A percentile compares a stretch with the other conserved stretches of the same genome.
Evolutionary conservation across 2,113 vertebrate species (phyloP).

Genomic region (Apaloderma vittatum): DNA sequence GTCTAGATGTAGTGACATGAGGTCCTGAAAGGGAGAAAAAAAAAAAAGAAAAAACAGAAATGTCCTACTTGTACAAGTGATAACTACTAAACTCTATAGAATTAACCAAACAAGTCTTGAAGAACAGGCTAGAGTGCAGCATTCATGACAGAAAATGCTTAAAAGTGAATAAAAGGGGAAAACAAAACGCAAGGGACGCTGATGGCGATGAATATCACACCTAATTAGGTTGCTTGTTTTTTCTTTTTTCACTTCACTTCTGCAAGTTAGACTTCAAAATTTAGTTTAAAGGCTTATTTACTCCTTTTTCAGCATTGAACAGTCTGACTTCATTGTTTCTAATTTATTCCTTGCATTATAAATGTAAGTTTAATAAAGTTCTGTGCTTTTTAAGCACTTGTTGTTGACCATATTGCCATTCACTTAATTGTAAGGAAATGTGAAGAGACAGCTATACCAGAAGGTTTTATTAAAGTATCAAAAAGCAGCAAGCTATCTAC

Average conservation of each 20-base stretch:
- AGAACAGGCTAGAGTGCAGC: background rate
- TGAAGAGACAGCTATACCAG: slow-evolving; percentile 26
- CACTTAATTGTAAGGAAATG: slow-evolving; percentile 31
- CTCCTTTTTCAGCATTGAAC: background rate
- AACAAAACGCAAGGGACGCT: background rate
- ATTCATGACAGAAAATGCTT: background rate
- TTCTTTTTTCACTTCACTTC: background rate
- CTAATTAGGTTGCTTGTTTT: background rate
- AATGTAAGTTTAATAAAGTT: background rate
- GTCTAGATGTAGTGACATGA: background rate
- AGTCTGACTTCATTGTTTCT: background rate
- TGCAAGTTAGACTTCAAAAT: background rate
- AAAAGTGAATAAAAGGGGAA: background rate
- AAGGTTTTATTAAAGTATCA: slow-evolving; percentile 51
- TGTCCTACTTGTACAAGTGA: background rate
- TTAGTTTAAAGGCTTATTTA: background rate
- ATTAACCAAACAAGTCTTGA: background rate
- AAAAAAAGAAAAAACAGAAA: background rate
- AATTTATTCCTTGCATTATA: background rate
- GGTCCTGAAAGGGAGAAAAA: background rate
- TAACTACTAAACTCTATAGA: background rate
- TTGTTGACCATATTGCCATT: slow-evolving; percentile 6
- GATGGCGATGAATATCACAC: background rate
- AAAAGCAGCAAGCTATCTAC: background rate
- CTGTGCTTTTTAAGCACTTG: background rate